These are phyloP conservation scores for Osmerus eperlanus DNA, from an alignment of 2,113 vertebrate species.

Conservation along the genomic window DNA sequence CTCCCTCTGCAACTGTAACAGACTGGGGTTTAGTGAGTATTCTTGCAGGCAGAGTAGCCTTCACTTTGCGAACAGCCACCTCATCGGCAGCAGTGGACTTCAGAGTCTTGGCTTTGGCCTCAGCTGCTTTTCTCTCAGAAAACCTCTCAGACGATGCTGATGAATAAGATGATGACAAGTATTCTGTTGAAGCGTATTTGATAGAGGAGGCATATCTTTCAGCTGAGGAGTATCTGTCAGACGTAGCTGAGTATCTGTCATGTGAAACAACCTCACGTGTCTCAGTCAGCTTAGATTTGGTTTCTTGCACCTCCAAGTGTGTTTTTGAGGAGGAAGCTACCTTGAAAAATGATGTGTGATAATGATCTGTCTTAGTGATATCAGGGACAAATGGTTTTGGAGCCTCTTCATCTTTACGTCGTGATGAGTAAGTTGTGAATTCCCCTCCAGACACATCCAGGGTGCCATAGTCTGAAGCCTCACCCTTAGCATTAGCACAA, in stretches of 20 bases:
- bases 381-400: slow-evolving; percentile 83
- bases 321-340: slow-evolving; percentile 83
- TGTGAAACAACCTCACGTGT: slow-evolving; percentile 78
- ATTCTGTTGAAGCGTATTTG: slow-evolving; percentile 67
- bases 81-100: slow-evolving; percentile 73
- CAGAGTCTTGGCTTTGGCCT: slow-evolving; percentile 71
- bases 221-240: slow-evolving; percentile 71
- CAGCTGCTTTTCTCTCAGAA: slow-evolving; percentile 32
- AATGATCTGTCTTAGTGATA: slow-evolving; percentile 84
- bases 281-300: slow-evolving; percentile 81
- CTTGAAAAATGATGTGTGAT: slow-evolving; percentile 85
- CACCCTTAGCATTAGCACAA: slow-evolving; percentile 90
- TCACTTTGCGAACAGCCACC: slow-evolving; percentile 77
- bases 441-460: slow-evolving; percentile 87
- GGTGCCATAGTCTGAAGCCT: slow-evolving; percentile 94
- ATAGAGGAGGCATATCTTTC: slow-evolving; percentile 70
- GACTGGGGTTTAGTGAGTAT: slow-evolving; percentile 94
- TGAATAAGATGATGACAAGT: slow-evolving; percentile 67
- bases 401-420: slow-evolving; percentile 84
- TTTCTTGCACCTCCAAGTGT: slow-evolving; percentile 80
- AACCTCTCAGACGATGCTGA: slow-evolving; percentile 24
- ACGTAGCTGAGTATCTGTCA: slow-evolving; percentile 71
- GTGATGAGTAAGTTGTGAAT: slow-evolving; percentile 88
- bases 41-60: slow-evolving; percentile 82
- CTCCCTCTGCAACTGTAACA: slow-evolving; percentile 83